These are phyloP conservation scores for Cromileptes altivelis DNA, from an alignment of 2,113 vertebrate species.

Conservation along the genomic window DNA sequence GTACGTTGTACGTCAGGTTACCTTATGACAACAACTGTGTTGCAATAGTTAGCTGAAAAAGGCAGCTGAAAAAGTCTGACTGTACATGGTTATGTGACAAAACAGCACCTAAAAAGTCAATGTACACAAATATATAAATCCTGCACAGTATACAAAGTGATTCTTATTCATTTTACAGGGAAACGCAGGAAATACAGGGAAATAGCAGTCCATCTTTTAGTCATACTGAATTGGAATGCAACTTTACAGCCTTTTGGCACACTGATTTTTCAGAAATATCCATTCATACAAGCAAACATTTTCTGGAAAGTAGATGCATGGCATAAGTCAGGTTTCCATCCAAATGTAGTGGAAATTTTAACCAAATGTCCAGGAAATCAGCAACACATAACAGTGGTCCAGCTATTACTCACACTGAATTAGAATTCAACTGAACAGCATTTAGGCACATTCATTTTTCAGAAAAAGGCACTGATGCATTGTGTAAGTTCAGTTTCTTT, in stretches of 20 bases:
- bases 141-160: background rate
- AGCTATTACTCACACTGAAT: too few relatives aligned
- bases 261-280: background rate
- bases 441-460: too few relatives aligned
- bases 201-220: background rate
- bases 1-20: background rate
- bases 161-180: background rate
- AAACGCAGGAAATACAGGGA: background rate
- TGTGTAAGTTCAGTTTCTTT: too few relatives aligned
- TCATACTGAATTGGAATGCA: background rate
- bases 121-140: background rate
- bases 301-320: background rate
- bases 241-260: background rate
- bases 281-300: background rate
- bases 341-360: too few relatives aligned
- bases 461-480: too few relatives aligned
- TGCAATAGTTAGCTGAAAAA: too few relatives aligned
- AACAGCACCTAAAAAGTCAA: background rate
- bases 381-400: too few relatives aligned
- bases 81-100: background rate
- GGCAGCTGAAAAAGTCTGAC: background rate
- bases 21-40: background rate
- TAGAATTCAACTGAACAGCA: too few relatives aligned
- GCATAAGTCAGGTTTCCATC: background rate
- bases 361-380: background rate